Base-by-base conservation (phyloP, 2,797 vertebrate species). In the Phrynocephalus forsythii region DNA sequence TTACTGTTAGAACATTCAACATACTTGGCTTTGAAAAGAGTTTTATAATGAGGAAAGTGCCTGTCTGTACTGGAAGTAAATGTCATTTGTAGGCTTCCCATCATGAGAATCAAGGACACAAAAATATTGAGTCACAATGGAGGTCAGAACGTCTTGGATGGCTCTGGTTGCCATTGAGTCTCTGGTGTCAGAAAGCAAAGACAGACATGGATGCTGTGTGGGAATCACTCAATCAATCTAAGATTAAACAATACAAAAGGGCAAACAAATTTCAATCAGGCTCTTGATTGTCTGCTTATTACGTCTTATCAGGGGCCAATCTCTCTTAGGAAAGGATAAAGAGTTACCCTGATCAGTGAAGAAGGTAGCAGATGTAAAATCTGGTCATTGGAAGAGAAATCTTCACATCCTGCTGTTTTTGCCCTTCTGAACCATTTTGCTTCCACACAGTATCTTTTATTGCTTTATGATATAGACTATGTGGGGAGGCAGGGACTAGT, bases 21-120 rank as follows among this genome's bases (percentile, higher is more conserved):
- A 96, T 95, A 88, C 86, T 92, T 93, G 90, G 92, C 94, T 97
- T 96, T 94, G 95, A 95, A 96, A 96, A 96, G 92, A 96, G 94
- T 94, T 94, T 95, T 95, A 90, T 96, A 97, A 97, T 94, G 95
- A 96, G 92, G 92, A 94, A 93, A 86, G 93, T 92, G 89, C 87
- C 77, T 93, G 94, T 93, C 94, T 92, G 89, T 92, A 95, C 50
- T 92, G 95, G 94, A 95, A 94, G 93, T 83, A 81, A 94, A 91
- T 83, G 73, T 92, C 96, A 94, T 95, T 95, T 97, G 91, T 93
- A 93, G 88, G 87, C 89, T 88, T 93, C 94, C 96, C 96, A 95
- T 88, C 92, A 93, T 90, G 86, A 93, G 87, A 93, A 93, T 91
- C 84, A 94, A 91, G 88, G 75, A 85, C 91, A 90, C 82, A 88